Conservation (phyloP, 1,140 invertebrate species). For the Drosophila pruinosa region DNA sequence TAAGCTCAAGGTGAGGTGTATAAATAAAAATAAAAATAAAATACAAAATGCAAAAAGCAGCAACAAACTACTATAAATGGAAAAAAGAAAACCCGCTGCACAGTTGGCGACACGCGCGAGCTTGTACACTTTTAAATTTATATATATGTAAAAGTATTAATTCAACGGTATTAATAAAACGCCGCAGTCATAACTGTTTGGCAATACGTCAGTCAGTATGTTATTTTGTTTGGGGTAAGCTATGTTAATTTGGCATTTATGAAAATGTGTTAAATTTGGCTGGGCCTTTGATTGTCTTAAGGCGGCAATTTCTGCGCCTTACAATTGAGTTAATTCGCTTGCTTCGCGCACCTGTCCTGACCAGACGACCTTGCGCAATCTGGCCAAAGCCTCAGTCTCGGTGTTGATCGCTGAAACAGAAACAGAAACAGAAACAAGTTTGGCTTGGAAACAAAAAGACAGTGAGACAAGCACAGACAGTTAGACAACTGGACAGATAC, state of each 20-base stretch:
- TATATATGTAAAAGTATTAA: slow-evolving; percentile 7
- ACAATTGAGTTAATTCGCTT: slow-evolving; percentile 55
- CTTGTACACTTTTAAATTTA: not conserved
- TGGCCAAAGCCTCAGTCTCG: slow-evolving; percentile 30
- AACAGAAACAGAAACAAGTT: slow-evolving; percentile 19
- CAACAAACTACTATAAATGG: slow-evolving; percentile 26
- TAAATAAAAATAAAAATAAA: slow-evolving; percentile 26
- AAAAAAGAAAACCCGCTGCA: slow-evolving; percentile 63
- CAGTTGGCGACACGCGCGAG: slow-evolving; percentile 47
- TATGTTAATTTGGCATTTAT: slow-evolving; percentile 16
- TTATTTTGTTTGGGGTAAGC: slow-evolving; percentile 34
- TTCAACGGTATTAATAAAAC: slow-evolving; percentile 47
- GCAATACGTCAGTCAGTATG: slow-evolving; percentile 40
- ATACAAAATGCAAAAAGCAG: slow-evolving; percentile 6
- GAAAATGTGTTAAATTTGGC: slow-evolving; percentile 13
- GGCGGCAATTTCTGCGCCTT: slow-evolving; percentile 32
- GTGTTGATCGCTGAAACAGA: not conserved
- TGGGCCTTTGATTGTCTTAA: slow-evolving; percentile 6
- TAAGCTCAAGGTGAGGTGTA: slow-evolving; percentile 72
- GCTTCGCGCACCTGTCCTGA: slow-evolving; percentile 67
- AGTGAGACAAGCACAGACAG: not conserved
- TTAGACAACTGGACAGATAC: not conserved
- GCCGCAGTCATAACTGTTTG: slow-evolving; percentile 62
- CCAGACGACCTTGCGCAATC: slow-evolving; percentile 79
- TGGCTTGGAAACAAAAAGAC: slow-evolving; percentile 7